Base-by-base conservation (phyloP, 92 coral and sea anemone species). In the Muricea muricata region DNA sequence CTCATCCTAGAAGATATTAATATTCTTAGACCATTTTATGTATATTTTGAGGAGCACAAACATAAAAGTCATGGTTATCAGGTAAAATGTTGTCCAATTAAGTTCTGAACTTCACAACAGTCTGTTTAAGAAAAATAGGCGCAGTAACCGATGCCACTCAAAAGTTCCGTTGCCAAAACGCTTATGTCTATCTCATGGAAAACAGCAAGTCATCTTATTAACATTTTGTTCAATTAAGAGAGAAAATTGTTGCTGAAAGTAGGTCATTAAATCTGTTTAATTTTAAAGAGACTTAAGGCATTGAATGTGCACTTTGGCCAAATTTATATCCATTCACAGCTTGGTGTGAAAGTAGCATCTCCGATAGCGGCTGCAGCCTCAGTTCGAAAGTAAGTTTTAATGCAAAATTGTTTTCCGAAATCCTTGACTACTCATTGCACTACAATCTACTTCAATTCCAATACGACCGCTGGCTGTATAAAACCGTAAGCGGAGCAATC, bases 251-350 rank as follows among this genome's bases (percentile, higher is more conserved):
- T 33, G 48, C 29, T 17, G 20, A 70, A 23, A 20, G 24, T 8
- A 33, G 23, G 9, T 11, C 21, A 0, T 37, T 87, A 0, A 73
- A 54, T 35, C 9, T 61, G 1, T 87, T 73, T 34, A 50, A 74
- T 20, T 15, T 83, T 6, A 14, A 47, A 0, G 40, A 74, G 12
- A 61, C 75, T 0, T 23, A 28, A 0, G 91, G 91, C 1, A 82
- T 87, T 23, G 91, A 82, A 45, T 87, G 80, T 50, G 91, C 78
- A 40, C 31, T 87, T 0, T 87, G 87, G 87, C 91, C 87, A 20
- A 35, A 65, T 25, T 46, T 82, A 7, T 82, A 82, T 61, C 87
- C 87, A 0, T 73, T 0, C 18, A 63, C 76, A n/a, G 1, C 75
- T 3, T 88, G 87, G 91, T 88, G 91, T 41, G 91, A 88, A 67